Percentiles rank a stretch among this genome's conserved stretches.
These are phyloP conservation scores for Neodon shergylaensis DNA, from an alignment of 2,113 vertebrate genomes.

Conservation along the genomic window DNA sequence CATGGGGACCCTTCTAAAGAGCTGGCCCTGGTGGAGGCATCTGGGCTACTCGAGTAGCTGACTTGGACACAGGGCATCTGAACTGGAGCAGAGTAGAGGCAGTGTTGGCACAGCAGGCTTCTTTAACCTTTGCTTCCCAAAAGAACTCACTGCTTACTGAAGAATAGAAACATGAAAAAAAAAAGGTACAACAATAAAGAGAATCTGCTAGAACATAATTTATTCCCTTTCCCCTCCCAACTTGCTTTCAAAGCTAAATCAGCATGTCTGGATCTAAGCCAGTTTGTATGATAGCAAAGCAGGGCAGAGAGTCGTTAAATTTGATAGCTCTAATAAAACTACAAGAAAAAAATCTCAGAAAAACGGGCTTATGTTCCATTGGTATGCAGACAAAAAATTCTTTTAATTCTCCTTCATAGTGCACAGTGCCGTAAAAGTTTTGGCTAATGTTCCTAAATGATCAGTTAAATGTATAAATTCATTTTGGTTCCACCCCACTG, in stretches of 20 bases:
- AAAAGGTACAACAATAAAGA: neutral
- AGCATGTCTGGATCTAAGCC: slow-evolving; percentile 69
- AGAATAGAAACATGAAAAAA: slow-evolving; percentile 2
- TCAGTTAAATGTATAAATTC: slow-evolving; percentile 69
- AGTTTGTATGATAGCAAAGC: slow-evolving; percentile 63
- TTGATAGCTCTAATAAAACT: slow-evolving; percentile 78
- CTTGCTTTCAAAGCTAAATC: slow-evolving; percentile 68
- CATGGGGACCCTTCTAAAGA: neutral
- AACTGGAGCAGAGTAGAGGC: neutral
- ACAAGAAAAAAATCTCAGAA: slow-evolving; percentile 22
- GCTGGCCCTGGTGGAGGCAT: neutral
- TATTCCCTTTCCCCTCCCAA: slow-evolving; percentile 14
- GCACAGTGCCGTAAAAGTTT: slow-evolving; percentile 51
- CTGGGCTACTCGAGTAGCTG: fast-evolving
- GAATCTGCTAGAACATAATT: slow-evolving; percentile 57
- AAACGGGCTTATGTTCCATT: slow-evolving; percentile 61
- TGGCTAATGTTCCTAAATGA: slow-evolving; percentile 68
- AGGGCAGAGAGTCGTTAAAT: slow-evolving; percentile 67
- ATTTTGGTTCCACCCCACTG: slow-evolving; percentile 15
- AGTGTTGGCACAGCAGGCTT: neutral
- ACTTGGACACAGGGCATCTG: neutral
- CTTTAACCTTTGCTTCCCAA: slow-evolving; percentile 1
- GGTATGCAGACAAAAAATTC: neutral
- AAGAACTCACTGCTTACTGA: neutral
- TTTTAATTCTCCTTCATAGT: neutral